These are phyloP conservation scores for Pseudococcus jackbeardsleyi DNA, from an alignment of 2,888 invertebrate genomes.

Conservation along the genomic window DNA sequence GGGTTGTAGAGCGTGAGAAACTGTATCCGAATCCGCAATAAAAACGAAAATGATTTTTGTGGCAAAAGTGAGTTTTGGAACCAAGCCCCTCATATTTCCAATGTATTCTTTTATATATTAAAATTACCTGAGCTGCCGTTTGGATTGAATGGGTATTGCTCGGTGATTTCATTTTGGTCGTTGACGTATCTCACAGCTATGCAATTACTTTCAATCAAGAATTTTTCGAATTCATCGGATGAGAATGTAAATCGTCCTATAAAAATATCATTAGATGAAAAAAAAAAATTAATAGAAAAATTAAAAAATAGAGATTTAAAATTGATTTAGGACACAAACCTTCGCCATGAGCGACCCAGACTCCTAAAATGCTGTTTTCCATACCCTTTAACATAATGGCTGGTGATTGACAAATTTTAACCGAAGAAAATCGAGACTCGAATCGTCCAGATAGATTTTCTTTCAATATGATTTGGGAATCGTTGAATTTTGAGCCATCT, in stretches of 20 bases:
- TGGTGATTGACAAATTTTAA: constrained; percentile 79
- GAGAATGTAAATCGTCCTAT: constrained; percentile 73
- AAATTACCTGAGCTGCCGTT: constrained; percentile 84
- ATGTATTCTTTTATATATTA: neutral
- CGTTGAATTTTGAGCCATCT: constrained; percentile 53
- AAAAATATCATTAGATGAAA: constrained; percentile 65
- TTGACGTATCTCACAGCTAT: constrained; percentile 88
- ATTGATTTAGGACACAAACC: constrained; percentile 72
- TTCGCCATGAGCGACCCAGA: constrained; percentile 98
- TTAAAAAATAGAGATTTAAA: neutral
- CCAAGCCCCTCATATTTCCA: too few relatives aligned
- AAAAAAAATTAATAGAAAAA: too few relatives aligned
- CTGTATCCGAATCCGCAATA: too few relatives aligned
- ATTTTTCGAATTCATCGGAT: constrained; percentile 68
- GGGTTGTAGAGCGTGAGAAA: too few relatives aligned
- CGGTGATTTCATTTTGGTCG: constrained; percentile 79
- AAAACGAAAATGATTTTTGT: too few relatives aligned
- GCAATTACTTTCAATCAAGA: constrained; percentile 72
- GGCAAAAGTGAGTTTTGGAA: too few relatives aligned
- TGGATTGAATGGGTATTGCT: constrained; percentile 93
- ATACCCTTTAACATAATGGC: constrained; percentile 92
- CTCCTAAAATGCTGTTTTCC: constrained; percentile 89
- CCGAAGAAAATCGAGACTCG: constrained; percentile 82
- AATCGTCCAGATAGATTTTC: constrained; percentile 92
- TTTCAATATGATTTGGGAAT: constrained; percentile 79